Percentiles rank a stretch among this genome's conserved stretches.
These are phyloP conservation scores for Eristalis intricaria DNA, from an alignment of 2,888 invertebrate genomes.

Conservation along the genomic window DNA sequence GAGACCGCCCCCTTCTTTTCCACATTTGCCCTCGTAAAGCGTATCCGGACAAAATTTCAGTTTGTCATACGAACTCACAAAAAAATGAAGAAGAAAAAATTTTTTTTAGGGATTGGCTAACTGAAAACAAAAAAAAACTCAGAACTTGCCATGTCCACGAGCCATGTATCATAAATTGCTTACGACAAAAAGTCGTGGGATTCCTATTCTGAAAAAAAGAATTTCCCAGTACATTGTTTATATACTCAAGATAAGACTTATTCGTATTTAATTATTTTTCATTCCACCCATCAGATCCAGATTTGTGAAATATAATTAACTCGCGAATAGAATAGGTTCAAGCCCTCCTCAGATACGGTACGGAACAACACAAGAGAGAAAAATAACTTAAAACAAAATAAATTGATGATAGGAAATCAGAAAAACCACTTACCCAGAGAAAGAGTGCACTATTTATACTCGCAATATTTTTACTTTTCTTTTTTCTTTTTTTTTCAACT, in stretches of 20 bases:
- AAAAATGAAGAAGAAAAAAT: background rate
- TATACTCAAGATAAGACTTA: background rate
- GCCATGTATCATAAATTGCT: constrained; percentile 3
- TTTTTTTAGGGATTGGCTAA: background rate
- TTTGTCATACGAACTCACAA: background rate
- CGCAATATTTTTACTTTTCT: background rate
- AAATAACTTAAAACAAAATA: background rate
- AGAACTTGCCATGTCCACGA: background rate
- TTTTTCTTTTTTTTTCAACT: background rate
- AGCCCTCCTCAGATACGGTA: background rate
- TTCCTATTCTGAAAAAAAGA: background rate
- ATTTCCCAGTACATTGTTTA: background rate
- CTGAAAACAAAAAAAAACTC: background rate
- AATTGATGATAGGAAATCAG: background rate
- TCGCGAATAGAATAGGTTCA: background rate
- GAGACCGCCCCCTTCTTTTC: background rate
- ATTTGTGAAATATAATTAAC: constrained; percentile 4
- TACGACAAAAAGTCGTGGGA: background rate
- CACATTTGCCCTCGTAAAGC: background rate
- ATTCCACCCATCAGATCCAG: background rate
- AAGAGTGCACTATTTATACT: constrained; percentile 29
- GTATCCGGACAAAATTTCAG: background rate
- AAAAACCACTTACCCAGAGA: constrained; percentile 42
- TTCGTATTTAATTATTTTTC: background rate
- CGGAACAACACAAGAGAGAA: background rate